A percentile compares a stretch with the other conserved stretches of the same genome.
These are phyloP conservation scores for Embiotoca jacksoni DNA, from an alignment of 2,113 vertebrate species.

Conservation along the genomic window DNA sequence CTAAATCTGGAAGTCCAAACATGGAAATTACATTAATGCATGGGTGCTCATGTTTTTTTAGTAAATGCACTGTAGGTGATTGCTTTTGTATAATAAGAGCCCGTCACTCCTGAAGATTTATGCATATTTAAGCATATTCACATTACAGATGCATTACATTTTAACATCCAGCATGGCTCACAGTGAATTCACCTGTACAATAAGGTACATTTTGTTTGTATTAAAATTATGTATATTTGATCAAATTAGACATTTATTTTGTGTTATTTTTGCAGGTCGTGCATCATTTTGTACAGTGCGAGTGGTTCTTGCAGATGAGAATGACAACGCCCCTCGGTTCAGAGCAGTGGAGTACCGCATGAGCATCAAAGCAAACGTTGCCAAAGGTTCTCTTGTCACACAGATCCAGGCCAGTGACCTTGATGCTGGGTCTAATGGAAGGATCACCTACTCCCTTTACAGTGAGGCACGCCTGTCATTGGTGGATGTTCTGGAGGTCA, in stretches of 20 bases:
- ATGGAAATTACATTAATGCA: neutral
- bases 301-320: slow-evolving; percentile 94
- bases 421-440: slow-evolving; percentile 92
- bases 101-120: neutral
- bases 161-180: neutral
- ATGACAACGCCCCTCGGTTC: slow-evolving; percentile 95
- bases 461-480: slow-evolving; percentile 93
- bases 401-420: slow-evolving; percentile 94
- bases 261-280: slow-evolving; percentile 75
- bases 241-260: neutral
- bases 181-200: neutral
- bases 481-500: slow-evolving; percentile 93
- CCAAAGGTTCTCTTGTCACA: slow-evolving; percentile 92
- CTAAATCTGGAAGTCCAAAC: neutral
- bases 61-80: neutral
- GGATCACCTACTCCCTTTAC: slow-evolving; percentile 94
- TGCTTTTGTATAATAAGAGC: neutral
- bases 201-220: neutral
- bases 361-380: slow-evolving; percentile 95
- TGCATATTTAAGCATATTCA: slow-evolving; percentile 12
- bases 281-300: slow-evolving; percentile 92
- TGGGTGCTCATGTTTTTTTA: neutral
- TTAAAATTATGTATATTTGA: neutral
- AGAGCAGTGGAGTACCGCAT: slow-evolving; percentile 92
- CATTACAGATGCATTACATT: neutral